Conservation (phyloP, 2,888 invertebrate species). For the Alentia gelatinosa region DNA sequence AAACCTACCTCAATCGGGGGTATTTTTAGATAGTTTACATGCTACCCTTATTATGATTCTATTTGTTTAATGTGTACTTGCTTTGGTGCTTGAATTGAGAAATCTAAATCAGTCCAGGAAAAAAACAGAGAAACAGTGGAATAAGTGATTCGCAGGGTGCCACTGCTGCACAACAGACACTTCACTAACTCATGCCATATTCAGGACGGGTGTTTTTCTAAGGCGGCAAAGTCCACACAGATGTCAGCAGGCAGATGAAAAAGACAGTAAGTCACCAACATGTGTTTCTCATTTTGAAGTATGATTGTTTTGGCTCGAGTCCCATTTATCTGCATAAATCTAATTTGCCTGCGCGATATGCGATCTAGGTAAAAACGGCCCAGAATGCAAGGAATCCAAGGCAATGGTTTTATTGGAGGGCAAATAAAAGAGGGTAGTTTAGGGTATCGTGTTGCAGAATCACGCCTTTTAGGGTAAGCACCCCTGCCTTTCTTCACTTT, state of each 20-base stretch:
- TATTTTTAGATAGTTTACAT: too few species aligned
- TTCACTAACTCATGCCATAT: background rate
- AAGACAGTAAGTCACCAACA: background rate
- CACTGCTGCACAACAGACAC: too few species aligned
- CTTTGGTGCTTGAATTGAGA: too few species aligned
- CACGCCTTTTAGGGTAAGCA: background rate
- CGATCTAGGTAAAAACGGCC: background rate
- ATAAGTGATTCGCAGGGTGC: too few species aligned
- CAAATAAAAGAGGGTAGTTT: background rate
- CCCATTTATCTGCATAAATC: conserved; percentile 1
- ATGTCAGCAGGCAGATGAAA: background rate
- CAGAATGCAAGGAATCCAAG: background rate
- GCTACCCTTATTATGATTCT: too few species aligned
- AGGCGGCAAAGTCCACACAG: background rate
- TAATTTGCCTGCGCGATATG: background rate
- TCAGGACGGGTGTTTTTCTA: background rate
- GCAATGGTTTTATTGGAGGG: background rate
- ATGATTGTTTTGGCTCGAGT: conserved; percentile 10
- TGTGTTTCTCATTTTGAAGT: background rate
- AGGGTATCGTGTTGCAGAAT: background rate
- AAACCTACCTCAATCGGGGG: too few species aligned
- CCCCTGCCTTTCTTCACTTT: background rate
- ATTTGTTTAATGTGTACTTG: too few species aligned
- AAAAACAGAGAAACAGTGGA: too few species aligned
- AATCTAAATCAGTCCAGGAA: too few species aligned